These are phyloP conservation scores for Willowsia nigromaculata DNA, from an alignment of 2,888 invertebrate species.

Conservation along the genomic window DNA sequence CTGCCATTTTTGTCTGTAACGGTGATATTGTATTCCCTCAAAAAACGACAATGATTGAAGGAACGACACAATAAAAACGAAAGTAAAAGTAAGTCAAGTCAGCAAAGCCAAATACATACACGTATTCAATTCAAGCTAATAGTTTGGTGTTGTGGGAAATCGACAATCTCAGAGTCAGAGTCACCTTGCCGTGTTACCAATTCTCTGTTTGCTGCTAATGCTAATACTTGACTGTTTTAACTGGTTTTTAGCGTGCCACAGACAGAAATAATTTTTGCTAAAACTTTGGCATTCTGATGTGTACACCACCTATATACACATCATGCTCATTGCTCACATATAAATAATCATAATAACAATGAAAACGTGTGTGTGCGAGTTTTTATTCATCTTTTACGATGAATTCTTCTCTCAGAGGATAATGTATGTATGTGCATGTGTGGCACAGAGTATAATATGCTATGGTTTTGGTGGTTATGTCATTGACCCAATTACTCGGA, in stretches of 20 bases:
- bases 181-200: constrained; percentile 58
- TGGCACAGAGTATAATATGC: too few species aligned
- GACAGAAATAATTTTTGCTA: neutral
- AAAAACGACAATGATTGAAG: constrained; percentile 30
- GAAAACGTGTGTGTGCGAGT: neutral
- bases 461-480: constrained; percentile 68
- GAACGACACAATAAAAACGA: constrained; percentile 30
- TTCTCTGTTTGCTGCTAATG: neutral
- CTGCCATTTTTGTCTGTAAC: constrained; percentile 32
- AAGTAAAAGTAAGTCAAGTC: constrained; percentile 40
- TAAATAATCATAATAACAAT: constrained; percentile 15
- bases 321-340: neutral
- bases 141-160: constrained; percentile 52
- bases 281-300: neutral
- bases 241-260: constrained; percentile 36
- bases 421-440: neutral
- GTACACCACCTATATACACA: neutral
- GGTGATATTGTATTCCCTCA: neutral
- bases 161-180: too few species aligned
- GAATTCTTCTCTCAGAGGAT: neutral
- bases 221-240: constrained; percentile 29
- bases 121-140: too few species aligned
- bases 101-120: too few species aligned
- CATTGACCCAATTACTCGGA: constrained; percentile 79
- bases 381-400: constrained; percentile 32